phyloP scores from a whole-genome alignment of 2,888 invertebrate species.

The Ceriagrion tenellum region DNA sequence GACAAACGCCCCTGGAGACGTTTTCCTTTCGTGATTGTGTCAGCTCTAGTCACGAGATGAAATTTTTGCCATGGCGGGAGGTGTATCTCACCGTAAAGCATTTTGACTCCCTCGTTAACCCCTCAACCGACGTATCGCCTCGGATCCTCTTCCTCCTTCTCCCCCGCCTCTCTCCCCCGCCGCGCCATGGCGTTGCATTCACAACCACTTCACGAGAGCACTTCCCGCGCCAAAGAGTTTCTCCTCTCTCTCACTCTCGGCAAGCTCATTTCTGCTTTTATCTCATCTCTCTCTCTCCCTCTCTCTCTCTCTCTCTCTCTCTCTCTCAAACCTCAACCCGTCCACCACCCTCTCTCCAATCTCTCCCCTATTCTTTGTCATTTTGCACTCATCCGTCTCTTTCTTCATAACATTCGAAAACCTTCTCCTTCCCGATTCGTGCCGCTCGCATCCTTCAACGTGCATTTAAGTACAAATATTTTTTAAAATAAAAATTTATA shows the following conservation, averaged over 20 bases:
- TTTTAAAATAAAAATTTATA: too few relatives aligned
- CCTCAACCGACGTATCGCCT: neutral
- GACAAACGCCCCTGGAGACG: neutral
- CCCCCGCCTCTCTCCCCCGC: neutral
- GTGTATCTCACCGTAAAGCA: neutral
- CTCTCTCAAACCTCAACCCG: neutral
- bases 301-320: neutral
- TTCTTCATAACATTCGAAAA: neutral
- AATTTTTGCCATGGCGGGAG: neutral
- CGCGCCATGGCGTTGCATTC: neutral
- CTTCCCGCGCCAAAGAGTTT: neutral
- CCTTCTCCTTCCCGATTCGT: neutral
- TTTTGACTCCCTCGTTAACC: conserved; percentile 36
- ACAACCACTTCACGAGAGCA: conserved; percentile 16
- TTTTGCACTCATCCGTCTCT: neutral
- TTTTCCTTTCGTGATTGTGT: neutral
- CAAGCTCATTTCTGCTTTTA: neutral
- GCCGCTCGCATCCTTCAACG: neutral
- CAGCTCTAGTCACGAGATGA: neutral
- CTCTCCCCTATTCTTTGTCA: neutral
- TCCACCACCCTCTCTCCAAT: neutral
- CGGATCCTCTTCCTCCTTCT: neutral
- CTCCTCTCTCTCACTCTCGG: neutral
- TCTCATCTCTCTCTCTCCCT: neutral
- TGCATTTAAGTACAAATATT: too few relatives aligned